Conservation (phyloP, 2,797 vertebrate genomes). For the Ctenosaura bakeri region DNA sequence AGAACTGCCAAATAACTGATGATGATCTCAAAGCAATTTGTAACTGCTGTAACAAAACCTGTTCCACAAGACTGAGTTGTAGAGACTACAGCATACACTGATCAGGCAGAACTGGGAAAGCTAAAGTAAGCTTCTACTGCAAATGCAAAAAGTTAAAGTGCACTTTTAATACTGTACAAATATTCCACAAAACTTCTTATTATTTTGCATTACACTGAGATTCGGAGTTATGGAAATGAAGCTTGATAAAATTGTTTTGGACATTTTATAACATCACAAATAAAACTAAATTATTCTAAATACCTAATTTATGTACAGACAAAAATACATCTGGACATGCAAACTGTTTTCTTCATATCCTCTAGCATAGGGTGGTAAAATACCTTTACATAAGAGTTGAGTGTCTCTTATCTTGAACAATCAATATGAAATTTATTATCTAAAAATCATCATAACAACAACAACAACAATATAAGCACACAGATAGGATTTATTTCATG, state of each 20-base stretch:
- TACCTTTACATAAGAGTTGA: background rate
- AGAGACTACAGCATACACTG: background rate
- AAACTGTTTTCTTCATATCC: background rate
- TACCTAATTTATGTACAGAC: background rate
- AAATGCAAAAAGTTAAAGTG: background rate
- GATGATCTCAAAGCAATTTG: background rate
- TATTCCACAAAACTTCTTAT: background rate
- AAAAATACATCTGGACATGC: constrained; percentile 11
- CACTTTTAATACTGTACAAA: background rate
- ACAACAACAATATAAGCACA: background rate
- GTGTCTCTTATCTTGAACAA: background rate
- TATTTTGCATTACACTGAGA: background rate
- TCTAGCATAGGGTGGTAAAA: constrained; percentile 4
- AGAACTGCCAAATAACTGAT: background rate
- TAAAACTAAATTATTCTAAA: constrained; percentile 19
- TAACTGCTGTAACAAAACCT: background rate
- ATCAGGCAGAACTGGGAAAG: background rate
- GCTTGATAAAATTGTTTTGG: constrained; percentile 1
- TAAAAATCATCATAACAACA: background rate
- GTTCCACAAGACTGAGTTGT: background rate
- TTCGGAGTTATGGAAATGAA: background rate
- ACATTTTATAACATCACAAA: constrained; percentile 15
- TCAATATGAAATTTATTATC: background rate
- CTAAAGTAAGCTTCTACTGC: background rate
- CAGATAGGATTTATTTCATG: background rate